Evolutionary conservation across 1,140 invertebrate species (phyloP), one percentile per base, ranked within the genome.

Genomic region (Zaprionus africanus): DNA sequence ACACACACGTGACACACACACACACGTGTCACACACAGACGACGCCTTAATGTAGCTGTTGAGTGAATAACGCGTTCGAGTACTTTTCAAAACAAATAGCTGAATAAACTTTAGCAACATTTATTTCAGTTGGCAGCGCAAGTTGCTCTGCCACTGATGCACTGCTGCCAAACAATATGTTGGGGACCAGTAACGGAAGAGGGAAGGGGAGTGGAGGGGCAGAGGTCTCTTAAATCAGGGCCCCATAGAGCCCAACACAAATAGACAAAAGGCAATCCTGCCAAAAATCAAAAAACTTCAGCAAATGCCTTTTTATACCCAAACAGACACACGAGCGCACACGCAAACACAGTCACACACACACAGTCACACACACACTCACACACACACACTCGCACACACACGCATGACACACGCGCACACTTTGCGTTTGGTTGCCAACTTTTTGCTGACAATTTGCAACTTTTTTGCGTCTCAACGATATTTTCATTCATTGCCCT

Each of bases 361-460:
- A 19, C 19, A 3, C 17, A 6, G 11, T 24, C 46, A 54, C 13
- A 54, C 15, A 54, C 22, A 54, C 12, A 38, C 46, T n/a, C 43
- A 49, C 15, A 19, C 38, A 22, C 15, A 5, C 38, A 36, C 17
- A 60, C 19, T 12, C 19, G n/a, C 41, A 57, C 43, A 5, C 17
- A 46, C 4, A 5, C 9, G 12, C 11, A 9, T 0, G 22, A 17
- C 26, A 51, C 46, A 56, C 53, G 53, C 15, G 13, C 17, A 34
- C 17, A 24, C 26, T 28, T 24, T 5, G 41, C 28, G 58, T 72
- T 72, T 65, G 61, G 69, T 64, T 65, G 82, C 70, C 84, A 85
- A 85, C 74, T 85, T 84, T 85, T 72, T 75, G 70, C 82, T 79
- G 79, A 86, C 82, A 86, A 81, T 81, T 85, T 81, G 78, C 54